A percentile compares a stretch with the other conserved stretches of the same genome.
These are phyloP conservation scores for Drymonia ruficornis DNA, from an alignment of 2,888 invertebrate genomes.

Conservation along the genomic window DNA sequence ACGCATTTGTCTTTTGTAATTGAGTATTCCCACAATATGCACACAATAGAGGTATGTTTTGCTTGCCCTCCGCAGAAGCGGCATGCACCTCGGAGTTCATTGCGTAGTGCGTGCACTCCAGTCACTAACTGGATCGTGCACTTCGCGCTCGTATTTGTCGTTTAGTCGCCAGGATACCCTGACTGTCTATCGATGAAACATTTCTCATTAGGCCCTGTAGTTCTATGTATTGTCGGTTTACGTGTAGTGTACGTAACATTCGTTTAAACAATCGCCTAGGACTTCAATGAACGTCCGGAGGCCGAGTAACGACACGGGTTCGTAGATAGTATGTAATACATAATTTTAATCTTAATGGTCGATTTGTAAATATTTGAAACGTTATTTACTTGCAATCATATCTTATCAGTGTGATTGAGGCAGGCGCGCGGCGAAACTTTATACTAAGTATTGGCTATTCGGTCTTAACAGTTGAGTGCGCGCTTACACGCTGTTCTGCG, in stretches of 20 bases:
- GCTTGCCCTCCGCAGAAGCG: conserved; percentile 59
- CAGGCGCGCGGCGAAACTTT: conserved; percentile 43
- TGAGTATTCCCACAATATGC: conserved; percentile 72
- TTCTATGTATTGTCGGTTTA: conserved; percentile 41
- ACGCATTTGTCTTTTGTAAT: conserved; percentile 66
- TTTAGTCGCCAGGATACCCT: conserved; percentile 30
- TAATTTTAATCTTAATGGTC: conserved; percentile 28
- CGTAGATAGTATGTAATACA: conserved; percentile 40
- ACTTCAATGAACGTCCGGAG: conserved; percentile 66
- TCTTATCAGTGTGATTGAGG: conserved; percentile 65
- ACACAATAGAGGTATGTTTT: conserved; percentile 76
- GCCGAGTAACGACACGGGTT: conserved; percentile 62
- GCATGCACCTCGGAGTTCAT: conserved; percentile 45
- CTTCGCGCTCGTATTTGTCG: conserved; percentile 62
- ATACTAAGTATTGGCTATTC: too few species aligned
- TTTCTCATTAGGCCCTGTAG: conserved; percentile 26
- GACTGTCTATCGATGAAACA: conserved; percentile 54
- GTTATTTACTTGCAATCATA: conserved; percentile 50
- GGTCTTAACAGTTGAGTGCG: conserved; percentile 54
- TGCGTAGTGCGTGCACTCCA: conserved; percentile 48
- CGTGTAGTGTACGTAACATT: conserved; percentile 44
- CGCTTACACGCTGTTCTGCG: conserved; percentile 55
- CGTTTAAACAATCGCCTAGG: conserved; percentile 36
- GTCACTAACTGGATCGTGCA: conserved; percentile 63
- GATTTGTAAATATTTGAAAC: conserved; percentile 50